A percentile compares a stretch with the other conserved stretches of the same genome.
These are phyloP conservation scores for Drosophila grimshawi DNA, from an alignment of 1,140 invertebrate genomes.

Conservation along the genomic window DNA sequence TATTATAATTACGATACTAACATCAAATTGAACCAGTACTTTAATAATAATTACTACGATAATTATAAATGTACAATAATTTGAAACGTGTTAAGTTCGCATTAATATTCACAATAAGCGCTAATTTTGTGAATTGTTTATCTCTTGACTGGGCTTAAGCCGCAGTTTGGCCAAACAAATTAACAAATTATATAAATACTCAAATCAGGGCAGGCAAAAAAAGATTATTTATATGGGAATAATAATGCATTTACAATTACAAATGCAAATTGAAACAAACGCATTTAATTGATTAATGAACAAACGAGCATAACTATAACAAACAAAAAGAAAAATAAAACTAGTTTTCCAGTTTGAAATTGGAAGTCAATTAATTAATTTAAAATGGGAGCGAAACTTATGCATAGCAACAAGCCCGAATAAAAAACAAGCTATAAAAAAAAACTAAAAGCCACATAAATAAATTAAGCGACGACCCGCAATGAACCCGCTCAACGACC, in stretches of 20 bases:
- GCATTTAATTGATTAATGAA: constrained; percentile 60
- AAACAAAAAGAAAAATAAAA: constrained; percentile 17
- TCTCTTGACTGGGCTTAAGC: neutral
- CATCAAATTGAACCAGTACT: neutral
- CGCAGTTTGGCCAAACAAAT: neutral
- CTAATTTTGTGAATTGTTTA: constrained; percentile 30
- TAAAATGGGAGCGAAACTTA: constrained; percentile 57
- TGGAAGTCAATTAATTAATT: constrained; percentile 75
- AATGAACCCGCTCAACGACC: constrained; percentile 45
- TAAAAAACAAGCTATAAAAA: constrained; percentile 36
- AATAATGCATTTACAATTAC: constrained; percentile 45
- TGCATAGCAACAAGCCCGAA: constrained; percentile 24
- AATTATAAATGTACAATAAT: constrained; percentile 21
- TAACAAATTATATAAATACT: constrained; percentile 15
- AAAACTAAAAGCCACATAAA: constrained; percentile 73
- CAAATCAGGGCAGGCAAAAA: constrained; percentile 17
- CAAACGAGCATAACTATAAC: constrained; percentile 1
- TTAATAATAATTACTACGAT: neutral
- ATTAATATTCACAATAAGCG: constrained; percentile 25
- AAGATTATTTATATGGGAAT: constrained; percentile 1
- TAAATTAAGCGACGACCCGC: constrained; percentile 65
- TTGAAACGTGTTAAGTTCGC: constrained; percentile 10
- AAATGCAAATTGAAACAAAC: constrained; percentile 54
- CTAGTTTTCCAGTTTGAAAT: constrained; percentile 37
- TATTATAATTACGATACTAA: no score